These are phyloP conservation scores for Solea senegalensis DNA, from an alignment of 2,113 vertebrate species.

Conservation along the genomic window DNA sequence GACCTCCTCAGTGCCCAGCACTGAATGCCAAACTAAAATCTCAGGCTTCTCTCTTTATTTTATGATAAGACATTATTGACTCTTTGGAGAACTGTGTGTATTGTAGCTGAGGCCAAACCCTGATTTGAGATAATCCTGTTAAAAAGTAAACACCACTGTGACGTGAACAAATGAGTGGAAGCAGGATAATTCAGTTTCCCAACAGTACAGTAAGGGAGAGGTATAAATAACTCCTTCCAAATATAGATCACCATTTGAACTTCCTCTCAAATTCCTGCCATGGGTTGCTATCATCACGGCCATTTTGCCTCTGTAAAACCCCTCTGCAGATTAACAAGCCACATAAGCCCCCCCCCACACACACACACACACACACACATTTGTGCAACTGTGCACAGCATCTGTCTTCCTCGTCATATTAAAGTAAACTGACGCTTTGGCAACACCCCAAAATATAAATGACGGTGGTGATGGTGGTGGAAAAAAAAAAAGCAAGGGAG, in stretches of 20 bases:
- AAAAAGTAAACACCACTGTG: conserved; percentile 28
- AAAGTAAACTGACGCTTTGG: conserved; percentile 53
- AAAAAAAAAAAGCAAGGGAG: not conserved
- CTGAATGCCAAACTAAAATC: conserved; percentile 11
- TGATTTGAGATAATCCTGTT: conserved; percentile 26
- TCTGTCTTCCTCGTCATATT: conserved; percentile 60
- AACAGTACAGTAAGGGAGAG: conserved; percentile 51
- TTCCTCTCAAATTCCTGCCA: conserved; percentile 66
- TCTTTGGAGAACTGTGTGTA: conserved; percentile 31
- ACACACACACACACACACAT: conserved; percentile 19
- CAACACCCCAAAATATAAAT: conserved; percentile 58
- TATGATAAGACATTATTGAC: conserved; percentile 23
- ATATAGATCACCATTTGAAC: conserved; percentile 72
- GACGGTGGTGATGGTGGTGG: conserved; percentile 19
- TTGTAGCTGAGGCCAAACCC: conserved; percentile 40
- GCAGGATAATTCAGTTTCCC: conserved; percentile 50
- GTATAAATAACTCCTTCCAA: conserved; percentile 70
- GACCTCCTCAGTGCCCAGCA: not conserved
- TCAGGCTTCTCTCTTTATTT: conserved; percentile 38
- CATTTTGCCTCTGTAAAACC: conserved; percentile 43
- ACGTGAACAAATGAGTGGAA: conserved; percentile 27
- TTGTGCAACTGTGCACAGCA: conserved; percentile 57
- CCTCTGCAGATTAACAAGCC: conserved; percentile 53
- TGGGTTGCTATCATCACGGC: conserved; percentile 62
- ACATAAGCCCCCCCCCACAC: conserved; percentile 24